Evolutionary conservation across 1,140 invertebrate genomes (phyloP), one percentile per base, ranked within the genome.

Genomic region (Ridgeia piscesae): DNA sequence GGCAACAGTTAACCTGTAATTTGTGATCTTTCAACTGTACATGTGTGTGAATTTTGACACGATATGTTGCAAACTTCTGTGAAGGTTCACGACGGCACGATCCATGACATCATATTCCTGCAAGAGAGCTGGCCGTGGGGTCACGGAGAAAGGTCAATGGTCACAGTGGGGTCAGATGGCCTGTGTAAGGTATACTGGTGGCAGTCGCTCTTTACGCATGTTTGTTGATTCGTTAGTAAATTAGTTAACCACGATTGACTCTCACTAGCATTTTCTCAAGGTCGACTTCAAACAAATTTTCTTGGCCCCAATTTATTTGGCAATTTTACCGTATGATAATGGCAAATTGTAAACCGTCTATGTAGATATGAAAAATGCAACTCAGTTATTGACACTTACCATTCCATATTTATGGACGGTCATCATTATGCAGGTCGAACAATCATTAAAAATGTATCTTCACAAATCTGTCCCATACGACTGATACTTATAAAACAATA

Each of bases 121-220:
- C 95, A 96, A 92, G 94, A 95, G 34, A 96, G 96, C 31, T 96
- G 96, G 96, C 96, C 96, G 33, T 96, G 96, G 96, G 95, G 94
- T 35, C 91, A 94, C n/a, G 94, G 94, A 48, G 94, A 96, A 92
- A 95, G 95, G 93, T 95, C 95, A 9, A 94, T 96, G 88, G 88
- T 96, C 21, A 96, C 96, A 9, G 95, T 95, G 34, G 95, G 95
- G 35, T 93, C 93, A 90, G 96, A 96, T 94, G 96, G 96, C 11
- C 95, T 96, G 8, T 96, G 95, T 93, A 96, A 96, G 92, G 94
- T 95, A 93, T 92, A 92, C 48, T 48, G 35, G 58, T 21, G 27
- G 17, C 58, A 27, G 58, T 77, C 11, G 14, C 27, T 77, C 58
- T 77, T 77, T 17, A 21, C 11, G 58, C 27, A 77, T 17, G 58